These are phyloP conservation scores for Tetranychus piercei DNA, from an alignment of 2,888 invertebrate genomes.

Conservation along the genomic window DNA sequence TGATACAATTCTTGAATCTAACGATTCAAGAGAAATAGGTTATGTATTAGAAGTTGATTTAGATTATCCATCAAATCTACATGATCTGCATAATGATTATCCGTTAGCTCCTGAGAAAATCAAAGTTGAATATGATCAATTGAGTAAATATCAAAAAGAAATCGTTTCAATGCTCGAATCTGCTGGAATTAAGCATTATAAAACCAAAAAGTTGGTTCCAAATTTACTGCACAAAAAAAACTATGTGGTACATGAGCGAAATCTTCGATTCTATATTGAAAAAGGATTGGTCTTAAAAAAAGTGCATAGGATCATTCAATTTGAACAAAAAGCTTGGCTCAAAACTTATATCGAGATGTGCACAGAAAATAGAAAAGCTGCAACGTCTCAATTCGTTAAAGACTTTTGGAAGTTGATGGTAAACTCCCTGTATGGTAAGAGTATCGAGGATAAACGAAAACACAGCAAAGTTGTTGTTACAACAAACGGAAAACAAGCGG, in stretches of 20 bases:
- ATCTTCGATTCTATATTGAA: not conserved
- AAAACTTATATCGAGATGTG: conserved; percentile 25
- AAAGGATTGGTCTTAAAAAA: not conserved
- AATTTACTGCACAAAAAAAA: conserved; percentile 22
- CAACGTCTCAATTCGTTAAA: conserved; percentile 31
- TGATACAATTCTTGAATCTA: not conserved
- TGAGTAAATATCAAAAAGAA: conserved; percentile 6
- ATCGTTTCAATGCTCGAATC: not conserved
- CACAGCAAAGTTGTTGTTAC: conserved; percentile 28
- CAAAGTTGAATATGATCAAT: not conserved
- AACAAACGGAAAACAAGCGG: conserved; percentile 9
- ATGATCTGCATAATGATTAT: conserved; percentile 20
- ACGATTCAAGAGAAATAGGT: not conserved
- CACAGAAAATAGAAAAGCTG: conserved; percentile 25
- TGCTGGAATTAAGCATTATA: not conserved
- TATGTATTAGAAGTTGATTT: conserved; percentile 22
- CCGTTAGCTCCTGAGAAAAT: conserved; percentile 22
- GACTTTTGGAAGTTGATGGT: conserved; percentile 32
- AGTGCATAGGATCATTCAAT: not conserved
- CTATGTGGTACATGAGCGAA: not conserved
- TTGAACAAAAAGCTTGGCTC: conserved; percentile 23
- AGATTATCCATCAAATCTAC: conserved; percentile 18
- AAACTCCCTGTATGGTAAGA: conserved; percentile 31
- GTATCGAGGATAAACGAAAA: conserved; percentile 30
- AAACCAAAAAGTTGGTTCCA: conserved; percentile 18